Evolutionary conservation across 2,888 invertebrate genomes (phyloP).

Genomic region (Mactromeris polynyma): DNA sequence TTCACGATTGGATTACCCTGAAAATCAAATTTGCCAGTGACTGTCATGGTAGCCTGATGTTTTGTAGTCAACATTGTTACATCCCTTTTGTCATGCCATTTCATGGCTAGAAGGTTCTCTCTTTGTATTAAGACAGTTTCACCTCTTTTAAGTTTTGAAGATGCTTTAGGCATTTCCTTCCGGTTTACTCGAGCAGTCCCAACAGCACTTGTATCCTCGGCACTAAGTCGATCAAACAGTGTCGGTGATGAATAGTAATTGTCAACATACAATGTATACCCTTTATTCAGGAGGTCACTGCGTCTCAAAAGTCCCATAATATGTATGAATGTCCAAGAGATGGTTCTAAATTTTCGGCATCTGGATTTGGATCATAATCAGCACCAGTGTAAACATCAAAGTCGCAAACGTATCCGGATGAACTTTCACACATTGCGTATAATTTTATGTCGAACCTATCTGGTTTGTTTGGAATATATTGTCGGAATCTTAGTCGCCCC

Average conservation of each 20-base stretch:
- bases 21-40: conserved; percentile 36
- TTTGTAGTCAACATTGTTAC: conserved; percentile 61
- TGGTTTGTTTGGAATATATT: conserved; percentile 44
- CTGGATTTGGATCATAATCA: background rate
- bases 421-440: conserved; percentile 14
- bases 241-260: conserved; percentile 39
- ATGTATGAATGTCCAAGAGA: conserved; percentile 9
- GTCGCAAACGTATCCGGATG: background rate
- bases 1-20: too few relatives aligned
- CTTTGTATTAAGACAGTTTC: conserved; percentile 29
- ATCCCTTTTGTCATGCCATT: conserved; percentile 53
- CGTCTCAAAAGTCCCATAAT: conserved; percentile 28
- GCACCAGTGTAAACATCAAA: background rate
- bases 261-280: conserved; percentile 16
- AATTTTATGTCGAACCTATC: conserved; percentile 40
- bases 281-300: conserved; percentile 4
- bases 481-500: conserved; percentile 35
- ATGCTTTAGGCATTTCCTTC: conserved; percentile 22
- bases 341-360: background rate
- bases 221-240: conserved; percentile 15
- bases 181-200: conserved; percentile 36
- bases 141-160: background rate
- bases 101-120: conserved; percentile 34
- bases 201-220: conserved; percentile 12
- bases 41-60: conserved; percentile 42